Evolutionary conservation across 2,888 invertebrate species (phyloP), one percentile per base, ranked within the genome.

Genomic region (Agonopterix alstromeriana): DNA sequence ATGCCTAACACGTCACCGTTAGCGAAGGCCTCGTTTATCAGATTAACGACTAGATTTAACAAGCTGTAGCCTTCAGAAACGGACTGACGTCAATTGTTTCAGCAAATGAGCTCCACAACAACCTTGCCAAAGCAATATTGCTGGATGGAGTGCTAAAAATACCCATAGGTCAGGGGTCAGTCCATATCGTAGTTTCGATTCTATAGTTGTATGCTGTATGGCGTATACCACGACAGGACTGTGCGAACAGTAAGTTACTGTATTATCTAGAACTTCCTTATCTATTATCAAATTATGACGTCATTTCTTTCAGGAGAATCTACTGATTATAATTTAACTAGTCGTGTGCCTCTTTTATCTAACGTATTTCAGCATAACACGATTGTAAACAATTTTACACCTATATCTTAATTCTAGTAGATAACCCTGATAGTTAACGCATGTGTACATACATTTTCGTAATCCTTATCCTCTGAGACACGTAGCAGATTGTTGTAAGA

Each of bases 1-100:
- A 49, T 48, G 40, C 27, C n/a, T 46, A 46, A 42, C 42, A 52
- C 47, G 49, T 41, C 14, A 49, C 27, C 7, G 3, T 14, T 44
- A 38, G 61, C 64, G 57, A 66, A 70, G 64, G 67, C 61, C 58
- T 51, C 53, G 61, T 65, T 74, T 74, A 75, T 70, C 70, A 70
- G 76, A 76, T 77, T 81, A 81, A 72, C 70, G 64, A 61, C 63
- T 66, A 68, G 70, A 73, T 75, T 71, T 69, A 73, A 73, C 70
- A 69, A 68, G 71, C 62, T 60, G 58, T 60, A 70, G 73, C 82
- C 83, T 80, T 82, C 78, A 70, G 66, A 63, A 61, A 59, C 53
- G 53, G 61, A 63, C 61, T 86, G 85, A 87, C 86, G 85, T 86
- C 83, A 84, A 77, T 82, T 82, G 86, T 84, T 85, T 84, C 79